Conservation (phyloP, 2,888 invertebrate genomes). For the Hyalella azteca region DNA sequence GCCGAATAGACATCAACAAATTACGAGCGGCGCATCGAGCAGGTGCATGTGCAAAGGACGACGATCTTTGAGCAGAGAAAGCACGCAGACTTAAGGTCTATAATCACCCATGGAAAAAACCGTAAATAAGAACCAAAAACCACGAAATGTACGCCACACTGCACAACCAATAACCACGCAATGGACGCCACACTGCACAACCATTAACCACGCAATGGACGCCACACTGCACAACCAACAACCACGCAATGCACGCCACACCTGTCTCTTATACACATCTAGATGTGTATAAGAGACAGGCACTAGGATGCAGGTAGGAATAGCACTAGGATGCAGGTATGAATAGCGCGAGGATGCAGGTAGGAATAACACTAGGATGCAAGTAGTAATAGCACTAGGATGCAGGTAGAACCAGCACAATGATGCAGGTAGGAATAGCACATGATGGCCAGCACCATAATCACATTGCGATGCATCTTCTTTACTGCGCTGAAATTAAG, state of each 20-base stretch:
- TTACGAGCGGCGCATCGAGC: neutral
- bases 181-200: too few relatives aligned
- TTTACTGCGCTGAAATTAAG: conserved; percentile 29
- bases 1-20: neutral
- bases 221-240: too few relatives aligned
- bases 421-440: neutral
- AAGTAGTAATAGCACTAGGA: too few relatives aligned
- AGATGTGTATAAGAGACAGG: too few relatives aligned
- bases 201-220: too few relatives aligned
- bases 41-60: neutral
- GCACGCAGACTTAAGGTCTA: neutral
- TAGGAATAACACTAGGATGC: neutral
- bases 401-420: too few relatives aligned
- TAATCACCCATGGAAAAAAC: neutral
- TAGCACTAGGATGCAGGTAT: too few relatives aligned
- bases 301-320: too few relatives aligned
- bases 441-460: neutral
- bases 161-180: neutral
- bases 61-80: neutral
- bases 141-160: neutral
- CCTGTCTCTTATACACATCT: too few relatives aligned
- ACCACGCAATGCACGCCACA: too few relatives aligned
- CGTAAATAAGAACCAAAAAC: neutral
- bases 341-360: too few relatives aligned
- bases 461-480: conserved; percentile 23